Percentiles rank a stretch among this genome's conserved stretches.
phyloP scores from a whole-genome alignment of 2,113 vertebrate species.

The Ammospiza nelsoni region DNA sequence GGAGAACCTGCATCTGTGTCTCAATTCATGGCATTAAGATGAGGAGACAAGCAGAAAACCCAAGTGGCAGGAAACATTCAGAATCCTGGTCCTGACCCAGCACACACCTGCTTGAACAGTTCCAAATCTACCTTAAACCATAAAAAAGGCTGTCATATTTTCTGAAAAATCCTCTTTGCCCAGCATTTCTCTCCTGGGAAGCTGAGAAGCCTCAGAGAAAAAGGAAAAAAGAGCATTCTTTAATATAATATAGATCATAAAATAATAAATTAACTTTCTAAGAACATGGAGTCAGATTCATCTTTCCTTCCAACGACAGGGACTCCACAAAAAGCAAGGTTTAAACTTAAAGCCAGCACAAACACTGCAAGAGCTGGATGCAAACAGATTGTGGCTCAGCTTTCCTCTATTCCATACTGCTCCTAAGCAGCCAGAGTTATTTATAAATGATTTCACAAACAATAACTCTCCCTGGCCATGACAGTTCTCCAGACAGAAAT shows the following conservation, averaged over 20 bases:
- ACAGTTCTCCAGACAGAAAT: background rate
- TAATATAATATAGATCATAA: too few relatives aligned
- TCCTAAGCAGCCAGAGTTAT: background rate
- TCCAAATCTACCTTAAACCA: background rate
- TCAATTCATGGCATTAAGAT: background rate
- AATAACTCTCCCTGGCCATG: background rate
- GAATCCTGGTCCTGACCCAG: background rate
- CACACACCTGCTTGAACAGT: background rate
- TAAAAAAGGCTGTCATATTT: background rate
- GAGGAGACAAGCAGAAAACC: background rate
- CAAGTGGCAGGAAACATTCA: background rate
- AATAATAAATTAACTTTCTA: too few relatives aligned
- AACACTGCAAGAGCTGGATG: background rate
- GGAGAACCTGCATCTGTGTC: background rate
- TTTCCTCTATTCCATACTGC: background rate
- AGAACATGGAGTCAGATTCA: too few relatives aligned
- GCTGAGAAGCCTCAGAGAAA: too few relatives aligned
- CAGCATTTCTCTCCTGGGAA: too few relatives aligned
- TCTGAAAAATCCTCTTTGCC: too few relatives aligned
- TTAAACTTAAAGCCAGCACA: background rate
- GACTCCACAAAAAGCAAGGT: background rate
- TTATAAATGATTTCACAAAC: constrained; percentile 7
- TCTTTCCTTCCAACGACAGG: too few relatives aligned
- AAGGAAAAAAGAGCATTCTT: too few relatives aligned
- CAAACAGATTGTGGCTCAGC: background rate